phyloP scores from a whole-genome alignment of 1,140 invertebrate species.

The Anoplolepis gracilipes region DNA sequence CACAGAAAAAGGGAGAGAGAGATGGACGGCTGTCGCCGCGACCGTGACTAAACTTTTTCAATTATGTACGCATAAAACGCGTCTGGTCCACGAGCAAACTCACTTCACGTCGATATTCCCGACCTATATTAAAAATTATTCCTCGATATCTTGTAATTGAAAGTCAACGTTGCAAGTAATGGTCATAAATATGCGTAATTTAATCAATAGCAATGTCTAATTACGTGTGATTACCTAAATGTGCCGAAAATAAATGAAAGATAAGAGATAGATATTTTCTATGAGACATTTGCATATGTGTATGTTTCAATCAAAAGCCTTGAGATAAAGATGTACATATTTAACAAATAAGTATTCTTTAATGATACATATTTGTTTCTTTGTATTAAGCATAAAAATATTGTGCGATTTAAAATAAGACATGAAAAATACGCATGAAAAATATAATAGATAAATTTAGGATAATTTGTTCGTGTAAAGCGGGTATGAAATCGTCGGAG shows the following conservation, averaged over 20 bases:
- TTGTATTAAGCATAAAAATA: neutral
- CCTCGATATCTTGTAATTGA: constrained; percentile 16
- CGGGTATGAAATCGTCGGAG: neutral
- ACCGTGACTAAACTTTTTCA: constrained; percentile 61
- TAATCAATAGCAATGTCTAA: constrained; percentile 38
- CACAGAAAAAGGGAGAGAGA: neutral
- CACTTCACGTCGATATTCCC: constrained; percentile 23
- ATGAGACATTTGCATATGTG: neutral
- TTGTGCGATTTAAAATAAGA: neutral
- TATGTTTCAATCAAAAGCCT: neutral
- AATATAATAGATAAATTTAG: constrained; percentile 30
- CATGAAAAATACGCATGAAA: neutral
- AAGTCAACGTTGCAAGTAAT: neutral
- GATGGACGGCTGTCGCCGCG: constrained; percentile 50
- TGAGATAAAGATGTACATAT: neutral
- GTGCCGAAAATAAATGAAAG: constrained; percentile 7
- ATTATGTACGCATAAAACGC: constrained; percentile 57
- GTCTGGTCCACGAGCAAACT: constrained; percentile 19
- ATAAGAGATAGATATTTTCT: neutral
- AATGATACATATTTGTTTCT: neutral
- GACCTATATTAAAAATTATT: constrained; percentile 30
- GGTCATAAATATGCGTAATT: constrained; percentile 18
- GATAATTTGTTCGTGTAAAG: neutral
- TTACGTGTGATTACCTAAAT: constrained; percentile 20
- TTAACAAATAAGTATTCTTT: neutral